A percentile compares a stretch with the other conserved stretches of the same genome.
Conservation (phyloP, 2,888 invertebrate genomes). For the Perizoma affinitatum region DNA sequence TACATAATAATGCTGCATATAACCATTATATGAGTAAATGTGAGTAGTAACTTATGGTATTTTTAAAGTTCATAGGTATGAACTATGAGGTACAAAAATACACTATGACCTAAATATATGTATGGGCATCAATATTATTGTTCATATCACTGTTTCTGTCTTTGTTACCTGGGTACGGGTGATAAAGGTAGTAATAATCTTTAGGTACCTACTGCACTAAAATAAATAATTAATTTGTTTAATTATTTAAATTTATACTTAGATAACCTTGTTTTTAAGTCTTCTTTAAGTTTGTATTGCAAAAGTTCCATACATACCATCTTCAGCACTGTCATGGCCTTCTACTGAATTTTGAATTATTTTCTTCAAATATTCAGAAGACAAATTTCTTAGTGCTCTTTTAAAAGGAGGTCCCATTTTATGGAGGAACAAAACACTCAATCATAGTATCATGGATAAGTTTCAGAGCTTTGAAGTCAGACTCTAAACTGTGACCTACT, state of each 20-base stretch:
- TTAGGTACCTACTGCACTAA: neutral
- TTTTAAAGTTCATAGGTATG: conserved; percentile 6
- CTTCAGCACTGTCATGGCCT: conserved; percentile 99
- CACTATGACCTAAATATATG: neutral
- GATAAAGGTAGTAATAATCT: too few relatives aligned
- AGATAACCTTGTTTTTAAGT: conserved; percentile 86
- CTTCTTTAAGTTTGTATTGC: conserved; percentile 94
- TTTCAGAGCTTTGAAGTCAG: conserved; percentile 97
- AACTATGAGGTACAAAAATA: conserved; percentile 20
- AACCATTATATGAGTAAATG: conserved; percentile 26
- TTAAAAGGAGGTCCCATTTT: conserved; percentile 96
- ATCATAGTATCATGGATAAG: conserved; percentile 95
- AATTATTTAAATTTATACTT: conserved; percentile 5
- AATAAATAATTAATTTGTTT: conserved; percentile 17
- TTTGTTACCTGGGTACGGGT: too few relatives aligned
- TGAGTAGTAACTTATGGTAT: conserved; percentile 3
- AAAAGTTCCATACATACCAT: conserved; percentile 97
- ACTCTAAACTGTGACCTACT: conserved; percentile 99
- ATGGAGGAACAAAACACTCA: conserved; percentile 97
- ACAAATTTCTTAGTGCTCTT: conserved; percentile 93
- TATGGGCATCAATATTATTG: conserved; percentile 8
- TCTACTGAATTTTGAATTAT: conserved; percentile 93
- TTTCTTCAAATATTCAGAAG: conserved; percentile 93
- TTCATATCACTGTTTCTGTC: too few relatives aligned
- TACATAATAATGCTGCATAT: conserved; percentile 22